Percentiles rank a stretch among this genome's conserved stretches.
phyloP scores from a whole-genome alignment of 1,140 invertebrate species.

The Ladona fulva region DNA sequence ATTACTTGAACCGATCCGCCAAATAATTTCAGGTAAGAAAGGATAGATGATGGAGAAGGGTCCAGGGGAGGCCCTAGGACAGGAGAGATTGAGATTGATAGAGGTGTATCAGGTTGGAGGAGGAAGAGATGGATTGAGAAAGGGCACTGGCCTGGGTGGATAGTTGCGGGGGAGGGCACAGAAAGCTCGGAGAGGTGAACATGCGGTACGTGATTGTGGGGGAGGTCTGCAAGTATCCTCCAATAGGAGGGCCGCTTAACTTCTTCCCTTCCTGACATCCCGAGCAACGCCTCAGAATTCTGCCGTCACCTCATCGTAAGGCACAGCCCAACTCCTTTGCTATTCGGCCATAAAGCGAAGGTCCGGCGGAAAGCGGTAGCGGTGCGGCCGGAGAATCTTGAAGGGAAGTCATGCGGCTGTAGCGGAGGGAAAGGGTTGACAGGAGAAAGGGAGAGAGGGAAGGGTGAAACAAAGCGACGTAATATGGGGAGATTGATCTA shows the following conservation, averaged over 20 bases:
- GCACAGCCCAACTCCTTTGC: neutral
- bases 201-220: neutral
- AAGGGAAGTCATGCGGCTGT: neutral
- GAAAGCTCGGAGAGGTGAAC: no score
- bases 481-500: slow-evolving; percentile 9
- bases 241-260: neutral
- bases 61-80: slow-evolving; percentile 19
- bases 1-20: slow-evolving; percentile 20
- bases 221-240: neutral
- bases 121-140: neutral
- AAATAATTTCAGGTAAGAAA: slow-evolving; percentile 16
- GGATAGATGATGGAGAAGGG: slow-evolving; percentile 10
- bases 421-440: neutral
- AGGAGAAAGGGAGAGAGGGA: neutral
- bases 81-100: slow-evolving; percentile 13
- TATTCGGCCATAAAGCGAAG: neutral
- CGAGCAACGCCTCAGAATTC: neutral
- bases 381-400: slow-evolving; percentile 19
- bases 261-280: slow-evolving; percentile 7
- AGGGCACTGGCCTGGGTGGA: neutral
- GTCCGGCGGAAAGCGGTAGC: slow-evolving; percentile 18
- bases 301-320: neutral
- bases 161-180: neutral
- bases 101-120: neutral
- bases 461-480: neutral